Evolutionary conservation across 2,113 vertebrate genomes (phyloP).

Genomic region (Paramisgurnus dabryanus): DNA sequence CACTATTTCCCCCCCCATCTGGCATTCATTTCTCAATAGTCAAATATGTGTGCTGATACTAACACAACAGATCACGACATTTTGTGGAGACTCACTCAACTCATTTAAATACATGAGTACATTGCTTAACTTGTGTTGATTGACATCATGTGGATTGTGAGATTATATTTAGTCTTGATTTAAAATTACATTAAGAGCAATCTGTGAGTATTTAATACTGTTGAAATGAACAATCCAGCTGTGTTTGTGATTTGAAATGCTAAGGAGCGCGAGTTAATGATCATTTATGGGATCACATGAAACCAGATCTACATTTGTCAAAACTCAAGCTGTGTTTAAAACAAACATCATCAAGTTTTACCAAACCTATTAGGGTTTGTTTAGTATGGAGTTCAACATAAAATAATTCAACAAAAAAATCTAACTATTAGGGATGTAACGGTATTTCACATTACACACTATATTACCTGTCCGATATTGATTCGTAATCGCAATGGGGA

Average conservation of each 20-base stretch:
- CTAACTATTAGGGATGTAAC: no score
- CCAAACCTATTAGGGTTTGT: background rate
- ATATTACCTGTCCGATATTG: no score
- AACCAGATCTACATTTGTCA: constrained; percentile 8
- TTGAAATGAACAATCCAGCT: constrained; percentile 19
- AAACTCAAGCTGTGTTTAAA: background rate
- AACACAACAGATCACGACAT: background rate
- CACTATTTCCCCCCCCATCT: background rate
- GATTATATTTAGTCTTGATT: background rate
- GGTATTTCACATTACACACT: no score
- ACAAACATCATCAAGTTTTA: background rate
- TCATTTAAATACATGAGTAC: no score
- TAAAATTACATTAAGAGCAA: background rate
- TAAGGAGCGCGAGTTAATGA: background rate
- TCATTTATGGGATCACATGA: constrained; percentile 10
- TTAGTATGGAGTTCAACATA: background rate
- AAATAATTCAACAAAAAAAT: background rate
- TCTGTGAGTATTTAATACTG: background rate
- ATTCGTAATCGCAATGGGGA: no score
- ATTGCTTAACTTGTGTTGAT: background rate
- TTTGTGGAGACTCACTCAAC: background rate
- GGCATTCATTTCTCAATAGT: constrained; percentile 29
- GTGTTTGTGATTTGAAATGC: constrained; percentile 12
- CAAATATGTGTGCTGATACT: constrained; percentile 25
- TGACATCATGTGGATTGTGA: background rate